Percentiles rank a stretch among this genome's conserved stretches.
phyloP scores from a whole-genome alignment of 2,113 vertebrate species.

The Pangasianodon gigas region DNA sequence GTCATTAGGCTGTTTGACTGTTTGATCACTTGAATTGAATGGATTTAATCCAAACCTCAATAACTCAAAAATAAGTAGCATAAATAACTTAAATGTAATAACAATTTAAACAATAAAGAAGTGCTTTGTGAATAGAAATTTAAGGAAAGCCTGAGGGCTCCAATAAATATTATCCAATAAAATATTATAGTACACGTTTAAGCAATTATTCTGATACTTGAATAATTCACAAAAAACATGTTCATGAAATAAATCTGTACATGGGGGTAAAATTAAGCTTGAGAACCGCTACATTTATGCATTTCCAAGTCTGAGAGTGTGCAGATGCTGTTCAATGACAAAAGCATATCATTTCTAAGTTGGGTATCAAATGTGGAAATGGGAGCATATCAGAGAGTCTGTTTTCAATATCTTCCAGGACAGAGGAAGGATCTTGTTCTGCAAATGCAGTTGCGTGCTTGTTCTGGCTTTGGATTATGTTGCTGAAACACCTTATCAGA shows the following conservation, averaged over 20 bases:
- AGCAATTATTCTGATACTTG: neutral
- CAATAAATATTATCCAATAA: neutral
- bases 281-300: neutral
- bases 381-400: neutral
- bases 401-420: constrained; percentile 26
- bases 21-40: neutral
- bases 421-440: constrained; percentile 38
- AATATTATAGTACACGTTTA: neutral
- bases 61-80: neutral
- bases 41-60: neutral
- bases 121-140: neutral
- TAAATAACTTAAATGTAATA: neutral
- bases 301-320: neutral
- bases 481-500: constrained; percentile 5
- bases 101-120: neutral
- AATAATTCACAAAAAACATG: neutral
- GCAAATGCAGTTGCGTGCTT: constrained; percentile 25
- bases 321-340: neutral
- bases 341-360: constrained; percentile 22
- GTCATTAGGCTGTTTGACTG: neutral
- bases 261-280: neutral
- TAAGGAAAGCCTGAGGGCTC: neutral
- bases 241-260: neutral
- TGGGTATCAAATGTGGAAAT: constrained; percentile 27
- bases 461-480: constrained; percentile 26